Evolutionary conservation across 2,113 vertebrate genomes (phyloP), one percentile per base, ranked within the genome.

Genomic region (Thinocorus orbignyianus): DNA sequence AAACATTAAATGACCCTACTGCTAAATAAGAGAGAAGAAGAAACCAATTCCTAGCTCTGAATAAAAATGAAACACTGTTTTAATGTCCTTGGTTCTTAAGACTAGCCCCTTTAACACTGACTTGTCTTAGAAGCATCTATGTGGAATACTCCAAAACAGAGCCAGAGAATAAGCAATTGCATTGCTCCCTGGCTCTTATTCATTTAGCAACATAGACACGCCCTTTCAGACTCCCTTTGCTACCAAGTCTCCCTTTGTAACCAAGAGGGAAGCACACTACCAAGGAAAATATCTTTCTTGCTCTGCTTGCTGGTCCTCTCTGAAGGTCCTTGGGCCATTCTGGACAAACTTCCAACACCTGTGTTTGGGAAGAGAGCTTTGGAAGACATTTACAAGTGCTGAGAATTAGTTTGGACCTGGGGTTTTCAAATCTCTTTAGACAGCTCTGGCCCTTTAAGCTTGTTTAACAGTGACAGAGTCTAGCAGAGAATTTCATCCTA

Each of bases 331-430:
- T 25, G n/a, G 19, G 4, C 17, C 8, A 23, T 72, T 70, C 20
- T 60, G 28, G 44, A 68, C 17, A 72, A 71, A 42, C 2, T 24
- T 61, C 14, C 5, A 69, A 46, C 6, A 57, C 1, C 7, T 25
- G 3, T 0, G 0, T 81, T 79, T 76, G 26, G 74, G 33, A 74
- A 55, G 42, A 85, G 19, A 55, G 14, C 4, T 55, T 10, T 10
- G 23, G 26, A 81, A 89, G 69, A 65, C 7, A 18, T 44, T 76
- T 65, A 24, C 8, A 33, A 28, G 17, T 55, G 17, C 15, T 79
- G 28, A 64, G 9, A 61, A 8, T 16, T 1, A 1, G 1, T 41
- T 52, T 76, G 39, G 20, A 51, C 10, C 24, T 17, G 1, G 2
- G 4, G 1, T 65, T 76, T 64, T 82, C 20, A 39, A n/a, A 79